Base-by-base conservation (phyloP, 2,113 vertebrate species). In the Glareola pratincola region DNA sequence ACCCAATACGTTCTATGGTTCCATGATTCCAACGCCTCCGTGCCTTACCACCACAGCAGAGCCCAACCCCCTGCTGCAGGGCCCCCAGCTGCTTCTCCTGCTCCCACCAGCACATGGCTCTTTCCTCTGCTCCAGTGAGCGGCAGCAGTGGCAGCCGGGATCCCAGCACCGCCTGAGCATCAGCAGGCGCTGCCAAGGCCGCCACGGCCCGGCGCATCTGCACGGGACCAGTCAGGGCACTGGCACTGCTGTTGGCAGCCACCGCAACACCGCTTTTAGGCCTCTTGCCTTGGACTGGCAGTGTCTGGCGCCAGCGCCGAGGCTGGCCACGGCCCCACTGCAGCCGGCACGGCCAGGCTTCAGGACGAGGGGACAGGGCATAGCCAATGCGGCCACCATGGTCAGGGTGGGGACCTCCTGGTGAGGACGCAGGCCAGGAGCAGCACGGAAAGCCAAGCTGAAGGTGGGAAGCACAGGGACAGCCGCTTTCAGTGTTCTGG, bases 121-220 rank as follows among this genome's bases (percentile, higher is more conserved):
- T 8, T 63, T 26, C 43, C 17, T 27, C 36, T n/a, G 43, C 30
- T 24, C 6, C 50, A 29, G 36, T 7, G 43, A 21, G 50, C 0
- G 2, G 30, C 0, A 1, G 14, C 47, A 11, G n/a, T 1, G 2
- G 67, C 41, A n/a, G 22, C 41, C 1, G 1, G 50, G 30, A 20
- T 24, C n/a, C 50, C 41, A 26, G 41, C 41, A 53, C 29, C 57
- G 30, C 23, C 82, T 14, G 27, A 53, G 50, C 39, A 8, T 10
- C 48, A 24, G 39, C 67, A n/a, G 5, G 0, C 0, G 2, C 36
- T 23, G 37, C 81, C 29, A 8, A 32, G 47, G 32, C n/a, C 2
- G 2, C 12, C 39, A 48, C 23, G 10, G 20, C 45, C 73, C 8
- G 29, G 19, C 37, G 36, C 15, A 2, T 34, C 56, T 24, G 29